Conservation (phyloP, 2,888 invertebrate genomes). For the Petrophora chlorosata region DNA sequence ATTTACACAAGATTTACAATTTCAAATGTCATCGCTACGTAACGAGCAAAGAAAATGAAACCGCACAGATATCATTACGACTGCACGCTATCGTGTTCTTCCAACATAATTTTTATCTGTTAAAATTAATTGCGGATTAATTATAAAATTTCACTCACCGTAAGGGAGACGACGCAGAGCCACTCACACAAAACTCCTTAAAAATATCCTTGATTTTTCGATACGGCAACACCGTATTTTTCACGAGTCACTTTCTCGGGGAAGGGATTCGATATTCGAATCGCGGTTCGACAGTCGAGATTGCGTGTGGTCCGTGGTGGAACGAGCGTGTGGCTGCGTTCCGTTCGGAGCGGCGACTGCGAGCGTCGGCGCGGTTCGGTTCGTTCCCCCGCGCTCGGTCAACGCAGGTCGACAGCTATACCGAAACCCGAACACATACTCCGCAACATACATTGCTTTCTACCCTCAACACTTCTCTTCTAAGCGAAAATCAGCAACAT, state of each 20-base stretch:
- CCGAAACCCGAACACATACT: conserved; percentile 20
- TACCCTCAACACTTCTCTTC: neutral
- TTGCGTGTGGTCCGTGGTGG: conserved; percentile 35
- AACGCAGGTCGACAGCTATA: conserved; percentile 48
- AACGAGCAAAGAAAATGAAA: conserved; percentile 49
- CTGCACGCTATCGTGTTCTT: conserved; percentile 44
- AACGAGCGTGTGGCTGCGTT: conserved; percentile 63
- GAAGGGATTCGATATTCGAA: conserved; percentile 43
- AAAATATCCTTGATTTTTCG: conserved; percentile 57
- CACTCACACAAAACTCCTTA: conserved; percentile 43
- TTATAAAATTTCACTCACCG: conserved; percentile 58
- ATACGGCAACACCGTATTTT: conserved; percentile 55
- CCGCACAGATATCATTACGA: conserved; percentile 40
- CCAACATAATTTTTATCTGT: conserved; percentile 17
- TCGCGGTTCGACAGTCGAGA: conserved; percentile 43
- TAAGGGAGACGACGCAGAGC: conserved; percentile 55
- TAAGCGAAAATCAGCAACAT: no score
- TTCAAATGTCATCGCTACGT: conserved; percentile 48
- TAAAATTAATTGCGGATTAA: conserved; percentile 22
- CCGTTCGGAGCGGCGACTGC: conserved; percentile 71
- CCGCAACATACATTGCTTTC: conserved; percentile 35
- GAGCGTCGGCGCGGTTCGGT: conserved; percentile 44
- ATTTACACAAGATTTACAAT: conserved; percentile 42
- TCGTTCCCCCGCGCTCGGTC: conserved; percentile 70
- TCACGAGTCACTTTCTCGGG: conserved; percentile 65